Evolutionary conservation across 2,888 invertebrate species (phyloP), one percentile per base, ranked within the genome.

Genomic region (Pyrocoelia pectoralis): DNA sequence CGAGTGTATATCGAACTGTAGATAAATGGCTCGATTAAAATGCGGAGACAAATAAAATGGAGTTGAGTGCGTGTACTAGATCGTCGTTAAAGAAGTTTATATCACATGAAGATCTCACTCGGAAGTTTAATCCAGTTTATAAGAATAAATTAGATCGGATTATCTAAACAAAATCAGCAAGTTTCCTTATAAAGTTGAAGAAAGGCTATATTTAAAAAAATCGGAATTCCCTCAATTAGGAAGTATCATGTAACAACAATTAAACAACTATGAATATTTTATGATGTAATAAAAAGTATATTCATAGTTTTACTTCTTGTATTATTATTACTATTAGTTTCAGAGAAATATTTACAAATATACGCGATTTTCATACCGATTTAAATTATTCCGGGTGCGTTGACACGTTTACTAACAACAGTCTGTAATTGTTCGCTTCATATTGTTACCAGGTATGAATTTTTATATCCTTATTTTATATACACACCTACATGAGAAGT

Each of bases 121-220:
- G 78, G 78, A 78, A 78, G 77, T 78, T 66, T 70, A 73, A 74
- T 74, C 74, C 76, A 73, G 73, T 74, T 76, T 74, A 33, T 33
- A 64, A 69, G 76, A 76, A 77, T 76, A 75, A 76, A 77, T 77
- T 76, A 77, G 75, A 73, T 71, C 71, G 72, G 73, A 76, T 76
- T 75, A 76, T 74, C 73, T 73, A 69, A 33, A 69, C 65, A 68
- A 66, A 59, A 66, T 62, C 68, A 29, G 59, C 72, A 55, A 59
- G 58, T 65, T 68, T 64, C 68, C 66, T 55, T 63, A 63, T 58
- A 55, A 29, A 65, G 60, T 15, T 18, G 29, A 52, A 52, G 51
- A 51, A 33, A 33, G 38, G 41, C 58, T 28, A 28, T 38, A 43
- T 49, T 55, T 24, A 43, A 24, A 10, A 56, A 24, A 10, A 56